Evolutionary conservation across 2,888 invertebrate genomes (phyloP).

Genomic region (Julus scanicus): DNA sequence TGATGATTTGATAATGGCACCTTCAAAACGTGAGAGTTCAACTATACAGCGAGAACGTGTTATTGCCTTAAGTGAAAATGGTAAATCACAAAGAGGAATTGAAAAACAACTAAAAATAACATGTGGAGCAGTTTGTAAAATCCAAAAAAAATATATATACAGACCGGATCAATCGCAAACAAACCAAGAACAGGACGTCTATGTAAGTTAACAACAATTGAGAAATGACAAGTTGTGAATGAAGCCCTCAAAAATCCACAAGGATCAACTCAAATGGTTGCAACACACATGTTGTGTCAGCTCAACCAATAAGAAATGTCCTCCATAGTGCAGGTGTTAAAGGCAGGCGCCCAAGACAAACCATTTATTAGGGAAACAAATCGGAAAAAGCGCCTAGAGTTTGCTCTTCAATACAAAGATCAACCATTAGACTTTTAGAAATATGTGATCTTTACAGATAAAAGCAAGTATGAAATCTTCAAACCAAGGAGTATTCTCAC

Average conservation of each 20-base stretch:
- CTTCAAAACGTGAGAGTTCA: background rate
- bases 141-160: background rate
- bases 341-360: slow-evolving; percentile 7
- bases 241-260: slow-evolving; percentile 32
- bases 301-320: too few species aligned
- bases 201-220: too few species aligned
- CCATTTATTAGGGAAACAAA: slow-evolving; percentile 48
- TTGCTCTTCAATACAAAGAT: too few species aligned
- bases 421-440: too few species aligned
- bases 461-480: too few species aligned
- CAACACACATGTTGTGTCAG: too few species aligned
- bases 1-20: too few species aligned
- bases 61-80: background rate
- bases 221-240: too few species aligned
- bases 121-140: slow-evolving; percentile 37
- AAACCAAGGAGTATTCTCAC: background rate
- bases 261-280: slow-evolving; percentile 32
- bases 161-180: background rate
- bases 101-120: slow-evolving; percentile 4
- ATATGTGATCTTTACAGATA: too few species aligned
- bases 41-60: background rate
- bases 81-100: slow-evolving; percentile 38
- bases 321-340: background rate
- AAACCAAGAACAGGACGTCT: too few species aligned
- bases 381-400: background rate